A percentile compares a stretch with the other conserved stretches of the same genome.
Evolutionary conservation across 1,140 invertebrate species (phyloP).

Genomic region (Macrobrachium nipponense): DNA sequence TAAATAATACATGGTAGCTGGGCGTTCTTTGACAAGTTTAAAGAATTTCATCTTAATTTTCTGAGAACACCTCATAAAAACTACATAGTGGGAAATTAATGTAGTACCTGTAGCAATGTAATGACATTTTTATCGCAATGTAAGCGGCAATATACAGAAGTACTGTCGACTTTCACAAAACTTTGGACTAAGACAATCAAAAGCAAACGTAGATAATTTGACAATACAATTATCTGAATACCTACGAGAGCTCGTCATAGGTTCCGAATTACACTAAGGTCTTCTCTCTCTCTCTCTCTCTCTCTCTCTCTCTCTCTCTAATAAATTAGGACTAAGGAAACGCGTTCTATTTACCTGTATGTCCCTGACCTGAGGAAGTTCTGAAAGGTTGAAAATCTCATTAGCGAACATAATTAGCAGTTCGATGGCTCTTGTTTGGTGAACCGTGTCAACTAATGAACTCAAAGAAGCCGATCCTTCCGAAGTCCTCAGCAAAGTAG

Average conservation of each 20-base stretch:
- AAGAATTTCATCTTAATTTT: too few relatives aligned
- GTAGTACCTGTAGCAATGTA: too few relatives aligned
- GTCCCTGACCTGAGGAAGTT: constrained; percentile 39
- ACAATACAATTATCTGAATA: neutral
- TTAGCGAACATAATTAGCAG: constrained; percentile 71
- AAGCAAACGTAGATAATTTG: too few relatives aligned
- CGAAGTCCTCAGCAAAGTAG: constrained; percentile 72
- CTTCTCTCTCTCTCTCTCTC: neutral
- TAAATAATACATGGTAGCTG: too few relatives aligned
- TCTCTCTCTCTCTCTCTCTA: neutral
- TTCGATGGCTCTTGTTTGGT: constrained; percentile 74
- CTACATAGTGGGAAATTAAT: too few relatives aligned
- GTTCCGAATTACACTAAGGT: neutral
- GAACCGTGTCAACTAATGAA: constrained; percentile 73
- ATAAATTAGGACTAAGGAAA: too few relatives aligned
- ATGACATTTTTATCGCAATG: too few relatives aligned
- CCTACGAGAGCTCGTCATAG: neutral
- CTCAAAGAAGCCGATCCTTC: constrained; percentile 72
- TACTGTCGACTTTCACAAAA: too few relatives aligned
- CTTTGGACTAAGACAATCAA: too few relatives aligned
- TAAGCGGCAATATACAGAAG: too few relatives aligned
- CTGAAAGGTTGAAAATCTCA: constrained; percentile 65
- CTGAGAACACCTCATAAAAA: too few relatives aligned
- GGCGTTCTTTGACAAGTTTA: too few relatives aligned
- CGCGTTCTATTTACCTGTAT: neutral